A percentile compares a stretch with the other conserved stretches of the same genome.
These are phyloP conservation scores for Alces alces DNA, from an alignment of 2,113 vertebrate genomes.

Conservation along the genomic window DNA sequence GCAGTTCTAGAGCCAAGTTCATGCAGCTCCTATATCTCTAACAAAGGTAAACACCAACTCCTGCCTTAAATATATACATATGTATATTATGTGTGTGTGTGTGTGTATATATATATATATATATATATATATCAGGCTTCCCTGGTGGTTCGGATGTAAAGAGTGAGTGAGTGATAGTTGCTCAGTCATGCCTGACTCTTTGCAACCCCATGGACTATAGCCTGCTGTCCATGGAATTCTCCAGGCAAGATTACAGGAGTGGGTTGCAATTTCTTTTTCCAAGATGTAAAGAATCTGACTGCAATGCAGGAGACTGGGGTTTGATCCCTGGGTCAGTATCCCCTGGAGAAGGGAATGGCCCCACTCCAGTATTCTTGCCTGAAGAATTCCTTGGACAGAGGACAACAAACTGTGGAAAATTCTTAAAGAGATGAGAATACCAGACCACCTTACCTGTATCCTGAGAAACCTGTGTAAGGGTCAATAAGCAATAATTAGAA, in stretches of 20 bases:
- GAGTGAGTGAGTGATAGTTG: neutral
- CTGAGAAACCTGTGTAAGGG: neutral
- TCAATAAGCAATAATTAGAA: neutral
- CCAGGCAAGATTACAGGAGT: neutral
- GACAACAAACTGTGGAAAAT: neutral
- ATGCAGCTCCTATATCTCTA: neutral
- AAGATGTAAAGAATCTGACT: neutral
- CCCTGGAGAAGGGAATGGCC: neutral
- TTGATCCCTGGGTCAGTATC: neutral
- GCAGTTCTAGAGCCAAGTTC: neutral
- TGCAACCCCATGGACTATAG: neutral
- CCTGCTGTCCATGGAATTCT: neutral
- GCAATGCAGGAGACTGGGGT: neutral
- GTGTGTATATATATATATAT: no score
- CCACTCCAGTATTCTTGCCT: neutral
- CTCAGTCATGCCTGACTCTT: neutral
- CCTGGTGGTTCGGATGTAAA: neutral
- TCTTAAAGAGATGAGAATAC: neutral
- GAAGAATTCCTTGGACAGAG: neutral
- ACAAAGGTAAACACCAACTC: neutral
- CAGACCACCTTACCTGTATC: neutral
- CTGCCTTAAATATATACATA: neutral
- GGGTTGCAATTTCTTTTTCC: neutral
- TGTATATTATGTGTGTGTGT: neutral
- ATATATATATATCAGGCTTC: neutral